Base-by-base conservation (phyloP, 2,113 vertebrate genomes). In the Mola mola region DNA sequence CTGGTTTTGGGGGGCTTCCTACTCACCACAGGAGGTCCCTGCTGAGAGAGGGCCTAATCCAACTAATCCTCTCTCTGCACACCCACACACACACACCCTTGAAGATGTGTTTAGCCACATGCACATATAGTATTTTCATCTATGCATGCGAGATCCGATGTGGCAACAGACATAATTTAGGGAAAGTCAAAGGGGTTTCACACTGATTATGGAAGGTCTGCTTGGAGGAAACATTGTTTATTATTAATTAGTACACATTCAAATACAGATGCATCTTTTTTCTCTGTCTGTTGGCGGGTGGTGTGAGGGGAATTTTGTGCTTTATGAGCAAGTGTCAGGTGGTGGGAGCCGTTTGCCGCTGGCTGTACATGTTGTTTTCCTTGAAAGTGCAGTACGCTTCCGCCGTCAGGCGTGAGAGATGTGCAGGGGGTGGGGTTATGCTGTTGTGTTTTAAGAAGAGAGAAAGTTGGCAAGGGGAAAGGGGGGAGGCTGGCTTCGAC, bases 41-140 rank as follows among this genome's bases (percentile, higher is more conserved):
- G 68, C 85, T 82, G 78, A 84, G 82, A 83, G 85, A 75, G 70
- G 69, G 66, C 73, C 77, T 92, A 92, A 92, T 92, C 90, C 91
- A 91, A 78, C 86, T 92, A 92, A 92, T 92, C 90, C 89, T 46
- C 67, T 77, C 82, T 71, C 56, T 78, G 61, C 42, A 67, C 82
- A 78, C 84, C 60, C 72, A 63, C 64, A 44, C 46, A 47, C 19
- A 46, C 62, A 78, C 60, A 75, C 37, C n/a, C n/a, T n/a, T n/a
- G 75, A 11, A 63, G 48, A 70, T 64, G 70, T 66, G 52, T 74
- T 61, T 42, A 58, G 33, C 57, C 24, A 25, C 69, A 58, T 46
- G 22, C 16, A 60, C 40, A 4, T 29, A 64, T 41, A 74, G 44
- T 57, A 57, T 21, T 59, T 75, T 37, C 25, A 43, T 13, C 0